Evolutionary conservation across 1,140 invertebrate genomes (phyloP).

Genomic region (Bombyx mori): DNA sequence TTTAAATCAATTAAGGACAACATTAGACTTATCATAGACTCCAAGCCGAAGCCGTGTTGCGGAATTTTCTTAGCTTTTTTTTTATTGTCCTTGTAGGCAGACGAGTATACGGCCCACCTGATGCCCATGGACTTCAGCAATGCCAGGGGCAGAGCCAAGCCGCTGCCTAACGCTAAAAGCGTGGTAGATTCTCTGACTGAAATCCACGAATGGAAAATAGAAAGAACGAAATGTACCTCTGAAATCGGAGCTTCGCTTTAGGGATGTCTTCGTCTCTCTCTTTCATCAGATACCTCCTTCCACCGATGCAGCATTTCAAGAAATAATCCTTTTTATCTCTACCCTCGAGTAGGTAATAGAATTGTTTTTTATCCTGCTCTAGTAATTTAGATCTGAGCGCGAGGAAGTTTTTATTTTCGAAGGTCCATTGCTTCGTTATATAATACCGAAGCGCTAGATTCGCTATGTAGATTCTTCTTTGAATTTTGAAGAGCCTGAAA

Average conservation of each 20-base stretch:
- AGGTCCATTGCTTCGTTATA: slow-evolving; percentile 86
- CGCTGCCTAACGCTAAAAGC: no score
- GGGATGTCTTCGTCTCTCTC: slow-evolving; percentile 70
- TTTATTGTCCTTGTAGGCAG: no score
- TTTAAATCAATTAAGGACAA: no score
- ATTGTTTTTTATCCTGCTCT: slow-evolving; percentile 75
- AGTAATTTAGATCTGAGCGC: slow-evolving; percentile 74
- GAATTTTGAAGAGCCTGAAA: slow-evolving; percentile 82
- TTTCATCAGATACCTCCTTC: slow-evolving; percentile 72
- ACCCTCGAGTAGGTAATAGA: slow-evolving; percentile 73
- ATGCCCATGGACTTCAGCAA: no score
- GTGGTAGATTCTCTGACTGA: no score
- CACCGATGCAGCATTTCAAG: slow-evolving; percentile 69
- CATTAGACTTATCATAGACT: no score
- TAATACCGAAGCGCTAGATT: slow-evolving; percentile 85
- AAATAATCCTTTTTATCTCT: slow-evolving; percentile 67
- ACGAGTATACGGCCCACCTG: no score
- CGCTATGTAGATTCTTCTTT: slow-evolving; percentile 84
- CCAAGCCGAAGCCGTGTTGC: no score
- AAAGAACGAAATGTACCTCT: slow-evolving; percentile 56
- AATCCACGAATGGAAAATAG: not conserved
- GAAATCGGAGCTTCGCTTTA: slow-evolving; percentile 52
- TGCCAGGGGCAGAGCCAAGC: no score
- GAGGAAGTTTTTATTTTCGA: slow-evolving; percentile 81
- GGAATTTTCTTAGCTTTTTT: no score